These are phyloP conservation scores for Operophtera brumata DNA, from an alignment of 2,888 invertebrate genomes.

Conservation along the genomic window DNA sequence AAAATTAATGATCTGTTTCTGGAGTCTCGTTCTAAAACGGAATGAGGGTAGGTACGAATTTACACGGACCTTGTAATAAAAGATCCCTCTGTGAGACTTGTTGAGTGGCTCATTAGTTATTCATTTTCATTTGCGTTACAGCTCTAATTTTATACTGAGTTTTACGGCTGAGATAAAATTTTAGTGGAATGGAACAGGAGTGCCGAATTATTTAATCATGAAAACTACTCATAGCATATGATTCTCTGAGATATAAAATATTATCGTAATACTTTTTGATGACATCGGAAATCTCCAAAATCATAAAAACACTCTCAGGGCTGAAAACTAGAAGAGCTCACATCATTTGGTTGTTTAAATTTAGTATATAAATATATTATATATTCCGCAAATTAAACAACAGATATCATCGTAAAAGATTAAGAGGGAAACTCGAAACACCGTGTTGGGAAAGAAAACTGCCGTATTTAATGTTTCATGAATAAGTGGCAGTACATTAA, in stretches of 20 bases:
- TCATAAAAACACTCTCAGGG: no score
- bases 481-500: no score
- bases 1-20: conserved; percentile 39
- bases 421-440: not conserved
- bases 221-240: conserved; percentile 36
- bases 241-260: conserved; percentile 20
- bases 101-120: conserved; percentile 68
- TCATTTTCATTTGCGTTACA: conserved; percentile 68
- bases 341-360: no score
- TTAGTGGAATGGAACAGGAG: conserved; percentile 32
- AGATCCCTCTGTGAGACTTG: conserved; percentile 60
- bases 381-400: no score
- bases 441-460: not conserved
- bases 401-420: no score
- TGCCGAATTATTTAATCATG: conserved; percentile 23
- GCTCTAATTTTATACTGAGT: conserved; percentile 54
- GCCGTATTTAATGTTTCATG: no score
- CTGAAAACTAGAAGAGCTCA: not conserved
- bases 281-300: not conserved
- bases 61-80: conserved; percentile 53
- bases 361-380: no score
- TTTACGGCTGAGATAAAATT: conserved; percentile 54
- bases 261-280: not conserved
- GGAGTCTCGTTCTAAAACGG: conserved; percentile 34
- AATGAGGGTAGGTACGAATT: conserved; percentile 47